Base-by-base conservation (phyloP, 2,113 vertebrate species). In the Dryoscopus gambensis region DNA sequence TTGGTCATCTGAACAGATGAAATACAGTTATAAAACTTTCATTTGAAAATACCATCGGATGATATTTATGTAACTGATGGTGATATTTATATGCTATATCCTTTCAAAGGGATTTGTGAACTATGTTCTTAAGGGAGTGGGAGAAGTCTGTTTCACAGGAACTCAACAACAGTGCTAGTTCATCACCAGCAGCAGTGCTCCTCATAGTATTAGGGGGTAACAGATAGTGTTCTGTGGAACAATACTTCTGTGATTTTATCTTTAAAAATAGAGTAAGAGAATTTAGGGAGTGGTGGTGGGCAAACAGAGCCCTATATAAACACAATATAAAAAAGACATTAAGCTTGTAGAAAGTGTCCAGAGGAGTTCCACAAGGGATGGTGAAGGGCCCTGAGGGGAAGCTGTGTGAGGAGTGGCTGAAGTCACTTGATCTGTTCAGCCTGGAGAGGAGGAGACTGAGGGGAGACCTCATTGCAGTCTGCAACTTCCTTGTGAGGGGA, bases 381-480 rank as follows among this genome's bases (percentile, higher is more conserved):
- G 22, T 37, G 31, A 42, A 64, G 17, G 31, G 2, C 15, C 21
- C 42, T 35, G 42, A 37, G 18, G 20, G 14, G 50, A 64, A 42
- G 35, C 12, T 0, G 0, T 33, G 3, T 35, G 14, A 56, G 21
- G 42, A n/a, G 24, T 0, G 1, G 6, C 7, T 7, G 40, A 22
- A 30, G 14, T 3, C n/a, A 10, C 42, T 71, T 22, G 25, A 3
- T 15, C 7, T 47, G 20, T n/a, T 27, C 25, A 15, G 5, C 22
- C 42, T 31, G 42, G 42, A 82, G 30, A 21, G 6, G 47, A 67
- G 30, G 25, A 57, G 31, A 27, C 42, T 64, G 42, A 71, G 30
- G 30, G n/a, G 40, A 27, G 18, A 37, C 5, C 11, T 57, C 12
- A 7, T 1, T 19, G 15, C 4, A 44, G 18, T 28, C 31, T 31